These are phyloP conservation scores for Tigriopus californicus DNA, from an alignment of 2,888 invertebrate species.

Conservation along the genomic window DNA sequence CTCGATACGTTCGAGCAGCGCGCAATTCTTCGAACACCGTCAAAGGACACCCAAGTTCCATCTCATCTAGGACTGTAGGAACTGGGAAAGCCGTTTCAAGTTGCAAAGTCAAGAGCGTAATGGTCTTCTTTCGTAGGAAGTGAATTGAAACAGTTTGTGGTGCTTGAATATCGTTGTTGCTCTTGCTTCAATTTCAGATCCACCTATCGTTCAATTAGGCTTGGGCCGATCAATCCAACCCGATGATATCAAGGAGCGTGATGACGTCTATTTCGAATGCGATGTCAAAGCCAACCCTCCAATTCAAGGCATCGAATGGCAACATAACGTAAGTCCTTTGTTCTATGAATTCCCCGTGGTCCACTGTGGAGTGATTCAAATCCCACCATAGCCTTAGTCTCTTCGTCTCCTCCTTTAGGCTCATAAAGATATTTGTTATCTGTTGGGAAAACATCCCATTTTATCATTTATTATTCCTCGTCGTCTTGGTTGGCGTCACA, in stretches of 20 bases:
- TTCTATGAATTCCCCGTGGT: too few relatives aligned
- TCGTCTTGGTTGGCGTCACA: too few relatives aligned
- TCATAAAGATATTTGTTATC: background rate
- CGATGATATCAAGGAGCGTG: conserved; percentile 15
- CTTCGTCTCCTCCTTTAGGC: background rate
- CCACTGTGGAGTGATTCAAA: background rate
- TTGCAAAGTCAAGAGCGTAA: background rate
- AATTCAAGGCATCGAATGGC: background rate
- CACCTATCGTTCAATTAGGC: background rate
- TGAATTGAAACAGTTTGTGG: too few relatives aligned
- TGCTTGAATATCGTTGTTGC: too few relatives aligned
- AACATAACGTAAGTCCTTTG: background rate
- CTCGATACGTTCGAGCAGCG: too few relatives aligned
- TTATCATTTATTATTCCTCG: too few relatives aligned
- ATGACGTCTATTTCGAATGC: conserved; percentile 19
- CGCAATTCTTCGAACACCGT: background rate
- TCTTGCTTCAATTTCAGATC: background rate
- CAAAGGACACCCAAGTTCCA: too few relatives aligned
- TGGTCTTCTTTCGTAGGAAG: background rate
- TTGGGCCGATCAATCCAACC: conserved; percentile 4
- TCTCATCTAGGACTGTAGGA: background rate
- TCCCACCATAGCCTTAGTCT: background rate
- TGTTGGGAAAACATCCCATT: background rate
- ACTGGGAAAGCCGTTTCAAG: background rate
- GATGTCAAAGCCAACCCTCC: conserved; percentile 18